A percentile compares a stretch with the other conserved stretches of the same genome.
These are phyloP conservation scores for Cerastis rubricosa DNA, from an alignment of 2,888 invertebrate species.

Conservation along the genomic window DNA sequence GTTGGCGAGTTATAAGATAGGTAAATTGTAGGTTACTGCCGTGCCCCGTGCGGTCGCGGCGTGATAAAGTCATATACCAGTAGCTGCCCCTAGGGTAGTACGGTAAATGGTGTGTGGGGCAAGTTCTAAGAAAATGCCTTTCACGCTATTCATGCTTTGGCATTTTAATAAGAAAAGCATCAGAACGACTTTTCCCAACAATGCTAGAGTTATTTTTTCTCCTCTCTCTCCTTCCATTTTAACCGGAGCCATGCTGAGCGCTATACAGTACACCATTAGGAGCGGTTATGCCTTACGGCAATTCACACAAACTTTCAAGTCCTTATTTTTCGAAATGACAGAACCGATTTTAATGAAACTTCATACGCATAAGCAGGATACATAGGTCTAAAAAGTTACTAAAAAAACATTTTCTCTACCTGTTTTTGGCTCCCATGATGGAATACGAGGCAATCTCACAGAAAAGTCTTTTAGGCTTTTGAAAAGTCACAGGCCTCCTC, in stretches of 20 bases:
- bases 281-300: no score
- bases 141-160: background rate
- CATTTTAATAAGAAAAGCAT: background rate
- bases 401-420: no score
- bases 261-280: no score
- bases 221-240: background rate
- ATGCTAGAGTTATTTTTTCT: background rate
- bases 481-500: no score
- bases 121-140: constrained; percentile 21
- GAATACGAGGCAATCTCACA: no score
- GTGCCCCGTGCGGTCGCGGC: constrained; percentile 14
- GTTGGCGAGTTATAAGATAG: constrained; percentile 58
- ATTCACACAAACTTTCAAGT: no score
- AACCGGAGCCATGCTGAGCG: background rate
- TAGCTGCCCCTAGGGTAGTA: constrained; percentile 44
- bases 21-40: constrained; percentile 58
- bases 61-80: constrained; percentile 60
- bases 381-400: no score
- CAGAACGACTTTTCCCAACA: background rate
- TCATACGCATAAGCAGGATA: no score
- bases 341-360: no score
- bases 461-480: no score
- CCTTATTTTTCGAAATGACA: no score
- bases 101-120: constrained; percentile 45
- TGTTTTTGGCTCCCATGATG: no score